phyloP scores from a whole-genome alignment of 2,888 invertebrate genomes.

The Cistogaster globosa region DNA sequence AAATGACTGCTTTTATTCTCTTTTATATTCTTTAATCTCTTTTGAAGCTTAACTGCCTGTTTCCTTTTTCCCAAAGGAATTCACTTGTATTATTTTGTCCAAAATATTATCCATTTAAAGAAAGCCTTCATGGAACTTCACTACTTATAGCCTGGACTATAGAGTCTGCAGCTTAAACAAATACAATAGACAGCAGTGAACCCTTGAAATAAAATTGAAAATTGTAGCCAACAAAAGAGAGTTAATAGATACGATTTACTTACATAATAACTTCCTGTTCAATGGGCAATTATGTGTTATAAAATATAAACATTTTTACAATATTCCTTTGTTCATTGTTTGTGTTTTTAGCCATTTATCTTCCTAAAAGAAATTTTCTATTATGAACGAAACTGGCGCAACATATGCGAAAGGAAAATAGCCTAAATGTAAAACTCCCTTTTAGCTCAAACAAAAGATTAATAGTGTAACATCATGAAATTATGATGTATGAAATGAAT shows the following conservation, averaged over 20 bases:
- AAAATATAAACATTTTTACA: constrained; percentile 36
- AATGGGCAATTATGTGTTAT: constrained; percentile 70
- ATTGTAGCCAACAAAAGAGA: constrained; percentile 42
- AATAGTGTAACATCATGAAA: constrained; percentile 41
- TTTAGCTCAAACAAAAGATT: constrained; percentile 8
- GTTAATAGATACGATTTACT: constrained; percentile 65
- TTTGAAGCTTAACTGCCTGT: neutral
- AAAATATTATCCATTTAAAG: constrained; percentile 28
- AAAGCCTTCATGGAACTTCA: neutral
- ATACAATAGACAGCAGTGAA: constrained; percentile 2
- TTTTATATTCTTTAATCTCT: neutral
- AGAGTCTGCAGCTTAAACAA: neutral
- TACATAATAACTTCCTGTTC: constrained; percentile 73
- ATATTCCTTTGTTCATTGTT: neutral
- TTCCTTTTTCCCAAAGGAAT: constrained; percentile 29
- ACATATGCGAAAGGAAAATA: constrained; percentile 7
- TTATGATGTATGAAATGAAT: constrained; percentile 60
- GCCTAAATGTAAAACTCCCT: neutral
- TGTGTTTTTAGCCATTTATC: constrained; percentile 6
- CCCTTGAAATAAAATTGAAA: constrained; percentile 50
- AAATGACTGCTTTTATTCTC: neutral
- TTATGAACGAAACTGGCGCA: neutral
- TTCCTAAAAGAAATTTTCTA: neutral
- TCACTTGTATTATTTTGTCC: neutral
- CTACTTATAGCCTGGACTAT: neutral